Percentiles rank a stretch among this genome's conserved stretches.
Conservation (phyloP, 1,140 invertebrate species). For the Drusus annulatus region DNA sequence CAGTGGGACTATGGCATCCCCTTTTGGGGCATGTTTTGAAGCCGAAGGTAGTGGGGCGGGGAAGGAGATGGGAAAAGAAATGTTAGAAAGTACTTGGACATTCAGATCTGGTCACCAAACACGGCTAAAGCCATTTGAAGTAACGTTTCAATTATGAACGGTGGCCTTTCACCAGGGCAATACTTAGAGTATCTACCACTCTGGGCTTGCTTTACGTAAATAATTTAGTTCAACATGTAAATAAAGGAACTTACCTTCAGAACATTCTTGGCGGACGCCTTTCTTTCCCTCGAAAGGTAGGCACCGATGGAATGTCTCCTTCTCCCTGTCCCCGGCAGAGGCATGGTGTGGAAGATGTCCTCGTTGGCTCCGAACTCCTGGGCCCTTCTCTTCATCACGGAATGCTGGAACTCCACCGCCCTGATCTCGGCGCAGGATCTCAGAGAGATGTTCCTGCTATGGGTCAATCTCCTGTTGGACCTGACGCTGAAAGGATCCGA, state of each 20-base stretch:
- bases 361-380: conserved; percentile 51
- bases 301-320: conserved; percentile 71
- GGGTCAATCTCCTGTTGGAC: conserved; percentile 38
- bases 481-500: conserved; percentile 43
- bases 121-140: no score
- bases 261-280: conserved; percentile 54
- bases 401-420: conserved; percentile 34
- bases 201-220: no score
- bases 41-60: no score
- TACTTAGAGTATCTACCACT: no score
- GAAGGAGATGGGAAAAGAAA: no score
- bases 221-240: no score
- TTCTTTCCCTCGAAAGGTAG: conserved; percentile 66
- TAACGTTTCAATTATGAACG: no score
- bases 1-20: no score
- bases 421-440: conserved; percentile 42
- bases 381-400: conserved; percentile 40
- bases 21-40: no score
- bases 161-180: no score
- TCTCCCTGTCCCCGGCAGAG: conserved; percentile 62
- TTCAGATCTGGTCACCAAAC: no score
- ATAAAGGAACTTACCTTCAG: conserved; percentile 60
- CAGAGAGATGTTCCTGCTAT: conserved; percentile 50
- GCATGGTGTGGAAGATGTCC: conserved; percentile 70
- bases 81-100: no score